Percentiles rank a stretch among this genome's conserved stretches.
phyloP scores from a whole-genome alignment of 2,113 vertebrate species.

The Hippopotamus amphibius region DNA sequence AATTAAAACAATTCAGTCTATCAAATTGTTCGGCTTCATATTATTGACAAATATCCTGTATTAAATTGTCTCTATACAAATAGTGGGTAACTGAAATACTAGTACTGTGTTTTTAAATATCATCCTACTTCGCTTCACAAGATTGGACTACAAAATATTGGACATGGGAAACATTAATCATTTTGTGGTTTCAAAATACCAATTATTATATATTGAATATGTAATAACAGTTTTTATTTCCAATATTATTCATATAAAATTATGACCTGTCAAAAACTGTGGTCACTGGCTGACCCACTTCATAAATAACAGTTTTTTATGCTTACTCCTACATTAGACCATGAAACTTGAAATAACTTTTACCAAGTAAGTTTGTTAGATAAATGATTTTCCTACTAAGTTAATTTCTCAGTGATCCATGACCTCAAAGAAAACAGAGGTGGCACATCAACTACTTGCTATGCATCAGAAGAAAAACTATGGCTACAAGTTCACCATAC shows the following conservation, averaged over 20 bases:
- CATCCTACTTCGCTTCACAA: background rate
- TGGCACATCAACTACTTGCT: background rate
- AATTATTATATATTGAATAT: background rate
- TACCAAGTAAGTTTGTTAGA: background rate
- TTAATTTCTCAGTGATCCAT: conserved; percentile 58
- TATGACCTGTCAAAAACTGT: background rate
- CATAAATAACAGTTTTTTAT: background rate
- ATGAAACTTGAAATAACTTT: conserved; percentile 30
- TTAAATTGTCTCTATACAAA: background rate
- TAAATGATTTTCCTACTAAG: conserved; percentile 43
- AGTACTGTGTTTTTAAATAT: background rate
- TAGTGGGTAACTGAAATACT: background rate
- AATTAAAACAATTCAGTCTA: background rate
- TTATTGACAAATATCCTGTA: background rate
- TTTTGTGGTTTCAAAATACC: background rate
- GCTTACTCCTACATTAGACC: background rate
- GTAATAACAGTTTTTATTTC: background rate
- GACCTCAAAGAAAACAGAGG: conserved; percentile 43
- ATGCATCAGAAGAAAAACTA: conserved; percentile 26
- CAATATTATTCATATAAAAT: conserved; percentile 20
- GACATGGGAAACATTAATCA: background rate
- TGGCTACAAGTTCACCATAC: conserved; percentile 44
- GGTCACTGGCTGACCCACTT: background rate
- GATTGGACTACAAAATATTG: background rate
- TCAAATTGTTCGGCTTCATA: background rate